phyloP scores from a whole-genome alignment of 2,888 invertebrate species.

The Mantis religiosa region DNA sequence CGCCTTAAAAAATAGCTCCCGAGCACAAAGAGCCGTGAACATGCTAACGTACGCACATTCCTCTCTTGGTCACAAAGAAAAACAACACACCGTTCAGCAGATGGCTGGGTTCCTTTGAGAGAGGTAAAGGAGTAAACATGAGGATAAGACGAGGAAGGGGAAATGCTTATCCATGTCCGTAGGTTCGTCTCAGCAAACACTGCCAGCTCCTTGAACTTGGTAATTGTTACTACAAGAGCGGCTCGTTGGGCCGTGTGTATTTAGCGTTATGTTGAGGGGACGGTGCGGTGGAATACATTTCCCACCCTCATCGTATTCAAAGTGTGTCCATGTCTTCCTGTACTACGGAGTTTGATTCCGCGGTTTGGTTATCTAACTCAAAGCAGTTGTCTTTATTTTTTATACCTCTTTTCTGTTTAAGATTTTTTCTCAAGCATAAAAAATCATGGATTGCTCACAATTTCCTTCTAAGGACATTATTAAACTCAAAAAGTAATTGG shows the following conservation, averaged over 20 bases:
- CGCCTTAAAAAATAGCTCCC: neutral
- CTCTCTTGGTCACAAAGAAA: neutral
- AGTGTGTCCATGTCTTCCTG: neutral
- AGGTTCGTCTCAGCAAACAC: neutral
- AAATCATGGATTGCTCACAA: accelerated
- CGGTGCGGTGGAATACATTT: neutral
- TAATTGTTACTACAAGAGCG: conserved; percentile 1
- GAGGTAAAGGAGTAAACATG: neutral
- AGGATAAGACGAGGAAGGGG: neutral
- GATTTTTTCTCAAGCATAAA: too few species aligned
- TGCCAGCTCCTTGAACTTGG: neutral
- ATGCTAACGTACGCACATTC: neutral
- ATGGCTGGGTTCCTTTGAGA: neutral
- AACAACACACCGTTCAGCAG: conserved; percentile 1
- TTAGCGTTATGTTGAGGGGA: neutral
- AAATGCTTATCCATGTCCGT: conserved; percentile 2
- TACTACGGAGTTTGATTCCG: neutral
- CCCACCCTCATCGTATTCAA: neutral
- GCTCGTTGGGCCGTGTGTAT: neutral
- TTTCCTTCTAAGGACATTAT: too few species aligned
- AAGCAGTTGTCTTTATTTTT: too few species aligned
- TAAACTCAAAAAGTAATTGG: too few species aligned
- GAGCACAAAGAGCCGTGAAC: neutral
- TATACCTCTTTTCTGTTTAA: too few species aligned
- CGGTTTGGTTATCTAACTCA: too few species aligned